These are phyloP conservation scores for Dissostichus mawsoni DNA, from an alignment of 2,113 vertebrate genomes.

Conservation along the genomic window DNA sequence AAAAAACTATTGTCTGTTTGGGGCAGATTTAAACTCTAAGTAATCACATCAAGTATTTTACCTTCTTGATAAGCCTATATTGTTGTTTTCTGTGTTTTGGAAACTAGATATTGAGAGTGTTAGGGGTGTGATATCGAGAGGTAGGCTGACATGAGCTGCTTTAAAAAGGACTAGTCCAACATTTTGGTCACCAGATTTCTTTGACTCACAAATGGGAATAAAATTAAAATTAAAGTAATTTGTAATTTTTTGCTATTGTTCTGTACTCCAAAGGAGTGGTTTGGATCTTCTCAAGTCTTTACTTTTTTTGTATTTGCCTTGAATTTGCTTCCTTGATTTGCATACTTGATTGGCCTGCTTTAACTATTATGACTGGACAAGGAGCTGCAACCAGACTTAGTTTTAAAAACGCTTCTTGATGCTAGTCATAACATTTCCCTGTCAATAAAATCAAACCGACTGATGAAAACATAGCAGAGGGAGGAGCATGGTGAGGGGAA, in stretches of 20 bases:
- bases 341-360: background rate
- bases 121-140: background rate
- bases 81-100: background rate
- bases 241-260: no score
- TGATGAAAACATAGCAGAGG: background rate
- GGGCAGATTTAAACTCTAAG: no score
- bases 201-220: no score
- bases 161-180: conserved; percentile 3
- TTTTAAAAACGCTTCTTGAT: background rate
- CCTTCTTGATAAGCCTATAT: background rate
- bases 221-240: no score
- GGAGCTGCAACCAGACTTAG: background rate
- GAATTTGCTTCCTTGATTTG: no score
- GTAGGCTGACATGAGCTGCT: background rate
- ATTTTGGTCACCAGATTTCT: background rate
- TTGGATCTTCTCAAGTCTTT: no score
- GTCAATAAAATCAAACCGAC: no score
- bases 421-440: background rate
- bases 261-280: no score
- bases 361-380: background rate
- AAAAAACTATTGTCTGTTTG: no score
- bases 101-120: background rate
- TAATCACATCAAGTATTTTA: background rate
- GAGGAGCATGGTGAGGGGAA: background rate
- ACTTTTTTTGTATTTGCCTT: no score